These are phyloP conservation scores for Lepidocyrtinus sp. DNA, from an alignment of 2,888 invertebrate species.

Conservation along the genomic window DNA sequence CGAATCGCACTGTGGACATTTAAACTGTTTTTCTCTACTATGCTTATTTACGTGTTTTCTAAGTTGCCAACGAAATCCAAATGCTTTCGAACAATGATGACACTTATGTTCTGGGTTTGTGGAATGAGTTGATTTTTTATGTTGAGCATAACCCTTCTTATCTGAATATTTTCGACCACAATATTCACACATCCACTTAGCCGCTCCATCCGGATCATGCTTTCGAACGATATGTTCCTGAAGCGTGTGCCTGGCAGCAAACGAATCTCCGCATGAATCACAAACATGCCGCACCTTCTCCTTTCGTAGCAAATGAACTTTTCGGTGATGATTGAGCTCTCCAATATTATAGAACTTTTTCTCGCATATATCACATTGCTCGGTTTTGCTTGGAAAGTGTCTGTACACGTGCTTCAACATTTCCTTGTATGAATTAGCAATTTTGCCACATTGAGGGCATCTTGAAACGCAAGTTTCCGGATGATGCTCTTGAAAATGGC, in stretches of 20 bases:
- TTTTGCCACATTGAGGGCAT: slow-evolving; percentile 33
- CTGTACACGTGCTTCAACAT: slow-evolving; percentile 19
- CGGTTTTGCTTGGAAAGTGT: not conserved
- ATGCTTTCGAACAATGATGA: slow-evolving; percentile 25
- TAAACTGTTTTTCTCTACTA: slow-evolving; percentile 39
- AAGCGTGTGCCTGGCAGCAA: not conserved
- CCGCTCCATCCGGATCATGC: not conserved
- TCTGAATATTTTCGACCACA: slow-evolving; percentile 40
- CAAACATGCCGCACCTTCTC: not conserved
- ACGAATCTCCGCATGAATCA: not conserved
- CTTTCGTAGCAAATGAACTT: not conserved
- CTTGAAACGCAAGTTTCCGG: not conserved
- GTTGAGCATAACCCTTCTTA: slow-evolving; percentile 30
- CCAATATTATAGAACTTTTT: not conserved
- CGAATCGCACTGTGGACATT: slow-evolving; percentile 36
- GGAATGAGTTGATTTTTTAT: slow-evolving; percentile 32
- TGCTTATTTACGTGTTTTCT: slow-evolving; percentile 36
- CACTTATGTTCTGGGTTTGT: slow-evolving; percentile 30
- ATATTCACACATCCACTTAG: slow-evolving; percentile 26
- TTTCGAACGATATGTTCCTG: not conserved
- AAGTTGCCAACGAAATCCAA: not conserved
- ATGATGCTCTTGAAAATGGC: slow-evolving; percentile 30
- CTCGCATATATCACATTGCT: slow-evolving; percentile 35
- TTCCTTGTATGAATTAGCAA: slow-evolving; percentile 14
- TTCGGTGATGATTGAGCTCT: slow-evolving; percentile 13